phyloP scores from a whole-genome alignment of 1,140 invertebrate genomes.

The Nasonia giraulti region DNA sequence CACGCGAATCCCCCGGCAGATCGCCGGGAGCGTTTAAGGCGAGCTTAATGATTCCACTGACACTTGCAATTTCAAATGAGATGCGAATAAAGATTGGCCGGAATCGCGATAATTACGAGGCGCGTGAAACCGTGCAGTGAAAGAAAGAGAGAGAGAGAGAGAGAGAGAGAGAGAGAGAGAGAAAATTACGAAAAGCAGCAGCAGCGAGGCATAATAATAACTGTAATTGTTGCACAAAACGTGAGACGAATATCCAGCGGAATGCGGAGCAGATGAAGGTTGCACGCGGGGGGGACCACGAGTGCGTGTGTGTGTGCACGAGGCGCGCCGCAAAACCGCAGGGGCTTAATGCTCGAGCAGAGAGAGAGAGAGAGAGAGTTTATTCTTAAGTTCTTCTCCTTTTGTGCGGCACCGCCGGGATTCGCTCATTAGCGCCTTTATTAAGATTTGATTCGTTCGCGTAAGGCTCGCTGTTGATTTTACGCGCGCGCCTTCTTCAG shows the following conservation, averaged over 20 bases:
- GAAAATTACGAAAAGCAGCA: conserved; percentile 58
- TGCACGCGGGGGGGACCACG: conserved; percentile 1
- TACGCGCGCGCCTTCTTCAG: background rate
- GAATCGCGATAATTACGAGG: conserved; percentile 29
- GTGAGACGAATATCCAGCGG: conserved; percentile 65
- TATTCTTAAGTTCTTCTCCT: conserved; percentile 48
- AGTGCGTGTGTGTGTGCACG: background rate
- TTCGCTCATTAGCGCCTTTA: conserved; percentile 71
- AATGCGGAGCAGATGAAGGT: conserved; percentile 55
- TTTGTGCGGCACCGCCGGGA: conserved; percentile 54
- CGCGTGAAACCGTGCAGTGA: conserved; percentile 31
- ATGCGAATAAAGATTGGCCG: conserved; percentile 31
- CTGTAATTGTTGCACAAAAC: conserved; percentile 67
- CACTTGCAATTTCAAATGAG: conserved; percentile 34
- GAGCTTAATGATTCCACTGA: conserved; percentile 26
- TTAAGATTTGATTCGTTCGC: conserved; percentile 71
- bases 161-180: conserved; percentile 53
- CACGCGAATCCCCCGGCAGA: background rate
- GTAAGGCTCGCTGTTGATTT: conserved; percentile 48
- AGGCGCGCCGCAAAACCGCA: conserved; percentile 63
- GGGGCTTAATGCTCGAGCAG: conserved; percentile 60
- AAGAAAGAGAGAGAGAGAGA: conserved; percentile 38
- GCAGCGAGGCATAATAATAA: conserved; percentile 62
- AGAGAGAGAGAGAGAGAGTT: conserved; percentile 45
- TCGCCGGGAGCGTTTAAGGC: conserved; percentile 34